Evolutionary conservation across 2,888 invertebrate genomes (phyloP).

Genomic region (Aporophyla lueneburgensis): DNA sequence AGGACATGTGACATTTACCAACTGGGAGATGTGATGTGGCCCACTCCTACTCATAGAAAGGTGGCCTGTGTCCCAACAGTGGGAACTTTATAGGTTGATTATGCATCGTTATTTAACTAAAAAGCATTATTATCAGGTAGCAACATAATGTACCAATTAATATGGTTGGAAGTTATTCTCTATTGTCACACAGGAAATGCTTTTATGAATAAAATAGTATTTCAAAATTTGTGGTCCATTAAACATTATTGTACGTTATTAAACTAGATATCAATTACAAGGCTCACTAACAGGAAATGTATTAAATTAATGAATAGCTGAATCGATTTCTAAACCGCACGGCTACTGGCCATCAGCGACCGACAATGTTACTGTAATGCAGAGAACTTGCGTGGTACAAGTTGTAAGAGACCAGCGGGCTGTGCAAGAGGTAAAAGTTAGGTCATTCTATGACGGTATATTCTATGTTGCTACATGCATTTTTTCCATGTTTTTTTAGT

Average conservation of each 20-base stretch:
- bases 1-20: no score
- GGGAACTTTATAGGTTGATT: no score
- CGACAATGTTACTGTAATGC: constrained; percentile 80
- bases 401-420: constrained; percentile 25
- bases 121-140: background rate
- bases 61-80: no score
- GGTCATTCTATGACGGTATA: background rate
- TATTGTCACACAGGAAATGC: constrained; percentile 33
- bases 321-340: constrained; percentile 86
- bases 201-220: constrained; percentile 36
- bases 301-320: constrained; percentile 79
- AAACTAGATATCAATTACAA: constrained; percentile 76
- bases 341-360: constrained; percentile 79
- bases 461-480: background rate
- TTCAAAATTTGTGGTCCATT: constrained; percentile 57
- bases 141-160: background rate
- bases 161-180: background rate
- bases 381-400: constrained; percentile 69
- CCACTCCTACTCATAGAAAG: no score
- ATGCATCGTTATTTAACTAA: background rate
- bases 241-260: constrained; percentile 67
- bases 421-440: background rate
- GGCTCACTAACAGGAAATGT: constrained; percentile 79
- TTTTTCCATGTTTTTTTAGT: background rate
- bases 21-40: no score